Percentiles rank a stretch among this genome's conserved stretches.
Conservation (phyloP, 2,888 invertebrate species). For the Erebia aethiops region DNA sequence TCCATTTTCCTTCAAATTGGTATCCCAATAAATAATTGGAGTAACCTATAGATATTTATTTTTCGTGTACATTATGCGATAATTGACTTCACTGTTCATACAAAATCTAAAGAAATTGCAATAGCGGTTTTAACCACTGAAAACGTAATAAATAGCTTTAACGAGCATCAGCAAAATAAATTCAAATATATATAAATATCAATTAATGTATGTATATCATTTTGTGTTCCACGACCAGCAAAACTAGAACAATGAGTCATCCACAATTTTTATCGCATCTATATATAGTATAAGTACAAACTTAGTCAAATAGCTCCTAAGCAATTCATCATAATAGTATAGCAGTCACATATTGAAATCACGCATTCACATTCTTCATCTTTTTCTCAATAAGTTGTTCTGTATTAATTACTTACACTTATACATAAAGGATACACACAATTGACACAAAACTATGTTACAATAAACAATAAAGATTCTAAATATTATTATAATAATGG, state of each 20-base stretch:
- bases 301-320: slow-evolving; percentile 41
- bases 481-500: slow-evolving; percentile 49
- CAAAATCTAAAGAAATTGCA: not conserved
- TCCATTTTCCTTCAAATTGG: not conserved
- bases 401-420: slow-evolving; percentile 30
- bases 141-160: not conserved
- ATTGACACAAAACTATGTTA: slow-evolving; percentile 60
- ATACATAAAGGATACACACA: slow-evolving; percentile 51
- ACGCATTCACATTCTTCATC: slow-evolving; percentile 29
- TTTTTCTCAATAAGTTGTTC: slow-evolving; percentile 30
- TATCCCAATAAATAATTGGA: not conserved
- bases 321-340: slow-evolving; percentile 5
- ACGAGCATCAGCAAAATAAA: not conserved
- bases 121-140: not conserved
- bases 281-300: slow-evolving; percentile 46
- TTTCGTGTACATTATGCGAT: not conserved
- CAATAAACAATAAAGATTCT: slow-evolving; percentile 40
- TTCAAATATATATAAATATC: slow-evolving; percentile 27
- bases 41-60: not conserved
- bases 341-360: slow-evolving; percentile 22
- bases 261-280: slow-evolving; percentile 30
- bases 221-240: slow-evolving; percentile 26
- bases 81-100: slow-evolving; percentile 9
- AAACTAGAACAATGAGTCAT: slow-evolving; percentile 34
- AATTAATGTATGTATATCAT: slow-evolving; percentile 15